Evolutionary conservation across 2,888 invertebrate species (phyloP).

Genomic region (Arctia plantaginis): DNA sequence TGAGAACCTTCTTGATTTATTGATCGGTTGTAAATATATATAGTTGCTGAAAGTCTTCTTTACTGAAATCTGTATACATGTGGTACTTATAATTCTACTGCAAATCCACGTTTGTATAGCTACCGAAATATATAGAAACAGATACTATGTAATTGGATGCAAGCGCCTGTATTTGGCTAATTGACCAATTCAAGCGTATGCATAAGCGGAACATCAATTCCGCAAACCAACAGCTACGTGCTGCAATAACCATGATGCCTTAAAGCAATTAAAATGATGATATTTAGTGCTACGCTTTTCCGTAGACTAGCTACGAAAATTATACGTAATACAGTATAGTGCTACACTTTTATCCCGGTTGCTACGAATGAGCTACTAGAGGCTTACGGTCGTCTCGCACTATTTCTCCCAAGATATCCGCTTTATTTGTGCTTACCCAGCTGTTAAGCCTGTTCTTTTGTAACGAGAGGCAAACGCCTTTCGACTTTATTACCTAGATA

Average conservation of each 20-base stretch:
- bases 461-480: slow-evolving; percentile 30
- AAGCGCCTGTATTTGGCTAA: neutral
- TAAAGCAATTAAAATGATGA: neutral
- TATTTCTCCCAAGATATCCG: slow-evolving; percentile 36
- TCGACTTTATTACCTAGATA: slow-evolving; percentile 37
- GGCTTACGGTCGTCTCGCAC: slow-evolving; percentile 31
- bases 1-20: too few species aligned
- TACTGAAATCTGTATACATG: too few species aligned
- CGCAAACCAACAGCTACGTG: slow-evolving; percentile 21
- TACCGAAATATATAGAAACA: neutral
- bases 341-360: slow-evolving; percentile 45
- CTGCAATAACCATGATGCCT: neutral
- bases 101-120: neutral
- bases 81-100: neutral
- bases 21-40: too few species aligned
- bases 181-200: slow-evolving; percentile 2
- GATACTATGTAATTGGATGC: neutral
- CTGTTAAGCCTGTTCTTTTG: slow-evolving; percentile 33
- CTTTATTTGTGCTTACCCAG: slow-evolving; percentile 8
- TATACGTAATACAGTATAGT: slow-evolving; percentile 46
- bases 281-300: neutral
- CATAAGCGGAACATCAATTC: neutral
- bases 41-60: too few species aligned
- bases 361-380: slow-evolving; percentile 33
- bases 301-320: slow-evolving; percentile 41